A percentile compares a stretch with the other conserved stretches of the same genome.
These are phyloP conservation scores for Lepeophtheirus salmonis DNA, from an alignment of 1,140 invertebrate genomes.

Conservation along the genomic window DNA sequence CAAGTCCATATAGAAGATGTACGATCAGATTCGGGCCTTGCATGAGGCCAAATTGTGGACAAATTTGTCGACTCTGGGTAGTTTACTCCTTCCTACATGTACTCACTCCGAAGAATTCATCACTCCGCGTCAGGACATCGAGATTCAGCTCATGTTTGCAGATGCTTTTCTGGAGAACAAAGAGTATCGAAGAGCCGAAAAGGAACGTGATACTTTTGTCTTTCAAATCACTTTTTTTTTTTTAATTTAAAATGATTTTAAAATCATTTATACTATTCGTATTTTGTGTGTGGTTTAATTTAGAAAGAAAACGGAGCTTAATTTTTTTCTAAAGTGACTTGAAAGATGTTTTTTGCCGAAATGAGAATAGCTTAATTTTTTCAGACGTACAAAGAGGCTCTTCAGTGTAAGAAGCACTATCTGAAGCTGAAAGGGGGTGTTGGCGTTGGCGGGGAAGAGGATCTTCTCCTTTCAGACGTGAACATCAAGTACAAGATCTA, in stretches of 20 bases:
- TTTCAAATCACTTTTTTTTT: no score
- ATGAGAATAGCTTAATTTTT: no score
- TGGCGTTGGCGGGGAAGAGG: neutral
- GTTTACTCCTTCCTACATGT: neutral
- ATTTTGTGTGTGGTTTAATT: no score
- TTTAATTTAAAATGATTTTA: no score
- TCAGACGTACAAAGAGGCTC: neutral
- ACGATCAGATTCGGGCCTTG: neutral
- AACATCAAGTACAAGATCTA: constrained; percentile 56
- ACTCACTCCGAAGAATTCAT: neutral
- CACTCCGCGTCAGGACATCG: neutral
- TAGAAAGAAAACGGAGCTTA: no score
- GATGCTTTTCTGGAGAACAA: neutral
- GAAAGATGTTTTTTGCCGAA: neutral
- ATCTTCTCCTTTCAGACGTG: neutral
- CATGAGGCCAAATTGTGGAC: neutral
- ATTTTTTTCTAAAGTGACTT: neutral
- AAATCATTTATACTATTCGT: no score
- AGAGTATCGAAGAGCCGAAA: neutral
- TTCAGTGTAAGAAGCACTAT: neutral
- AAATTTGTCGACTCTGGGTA: neutral
- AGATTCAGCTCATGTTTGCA: neutral
- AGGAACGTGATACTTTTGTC: no score
- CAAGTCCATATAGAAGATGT: no score
- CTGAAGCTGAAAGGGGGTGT: neutral